Percentiles rank a stretch among this genome's conserved stretches.
phyloP scores from a whole-genome alignment of 2,113 vertebrate species.

The Rallus limicola region DNA sequence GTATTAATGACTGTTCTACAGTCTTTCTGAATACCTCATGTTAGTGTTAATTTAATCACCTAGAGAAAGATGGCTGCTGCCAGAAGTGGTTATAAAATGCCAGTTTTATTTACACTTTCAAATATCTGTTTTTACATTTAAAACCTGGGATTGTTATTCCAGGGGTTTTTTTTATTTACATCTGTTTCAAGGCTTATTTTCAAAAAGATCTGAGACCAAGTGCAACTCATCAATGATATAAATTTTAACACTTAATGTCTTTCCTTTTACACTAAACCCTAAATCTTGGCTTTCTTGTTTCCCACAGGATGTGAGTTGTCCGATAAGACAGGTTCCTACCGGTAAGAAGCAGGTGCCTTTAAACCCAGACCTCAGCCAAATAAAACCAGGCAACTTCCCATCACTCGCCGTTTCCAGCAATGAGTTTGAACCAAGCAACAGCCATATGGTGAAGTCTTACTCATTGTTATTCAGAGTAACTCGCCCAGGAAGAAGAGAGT shows the following conservation, averaged over 20 bases:
- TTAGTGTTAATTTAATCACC: slow-evolving; percentile 26
- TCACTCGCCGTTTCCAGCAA: slow-evolving; percentile 97
- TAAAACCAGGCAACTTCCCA: slow-evolving; percentile 92
- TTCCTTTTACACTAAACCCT: background rate
- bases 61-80: slow-evolving; percentile 18
- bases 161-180: background rate
- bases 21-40: background rate
- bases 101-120: background rate
- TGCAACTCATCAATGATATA: background rate
- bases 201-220: background rate
- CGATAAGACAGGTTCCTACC: slow-evolving; percentile 98
- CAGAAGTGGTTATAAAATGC: slow-evolving; percentile 7
- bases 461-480: slow-evolving; percentile 97
- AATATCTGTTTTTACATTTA: background rate
- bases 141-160: background rate
- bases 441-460: slow-evolving; percentile 99
- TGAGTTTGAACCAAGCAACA: slow-evolving; percentile 99
- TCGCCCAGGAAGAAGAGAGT: slow-evolving; percentile 88
- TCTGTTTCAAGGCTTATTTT: background rate
- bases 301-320: slow-evolving; percentile 96
- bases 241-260: background rate
- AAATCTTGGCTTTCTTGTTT: slow-evolving; percentile 33
- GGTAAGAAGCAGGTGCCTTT: slow-evolving; percentile 99
- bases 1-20: slow-evolving; percentile 23
- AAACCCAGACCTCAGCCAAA: slow-evolving; percentile 97